A percentile compares a stretch with the other conserved stretches of the same genome.
Conservation (phyloP, 2,888 invertebrate species). For the Limnephilus lunatus region DNA sequence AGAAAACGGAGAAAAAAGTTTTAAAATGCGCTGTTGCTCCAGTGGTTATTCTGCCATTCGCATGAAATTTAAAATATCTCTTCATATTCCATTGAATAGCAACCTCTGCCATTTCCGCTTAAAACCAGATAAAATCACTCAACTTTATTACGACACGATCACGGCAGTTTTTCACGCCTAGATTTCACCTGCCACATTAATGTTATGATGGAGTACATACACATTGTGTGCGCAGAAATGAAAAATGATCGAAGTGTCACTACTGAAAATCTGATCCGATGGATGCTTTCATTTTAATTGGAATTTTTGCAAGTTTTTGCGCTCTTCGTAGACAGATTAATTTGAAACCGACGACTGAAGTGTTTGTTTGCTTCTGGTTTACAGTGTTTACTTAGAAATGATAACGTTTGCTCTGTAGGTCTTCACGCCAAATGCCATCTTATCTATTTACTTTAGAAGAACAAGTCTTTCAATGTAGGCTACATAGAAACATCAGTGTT, state of each 20-base stretch:
- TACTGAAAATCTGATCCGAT: background rate
- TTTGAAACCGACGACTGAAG: background rate
- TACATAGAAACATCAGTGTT: too few relatives aligned
- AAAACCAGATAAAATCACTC: background rate
- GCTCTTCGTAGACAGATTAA: background rate
- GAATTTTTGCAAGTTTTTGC: background rate
- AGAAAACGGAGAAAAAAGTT: too few relatives aligned
- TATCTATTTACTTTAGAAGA: too few relatives aligned
- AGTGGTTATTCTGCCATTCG: background rate
- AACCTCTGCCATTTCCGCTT: background rate
- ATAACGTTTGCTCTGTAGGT: too few relatives aligned
- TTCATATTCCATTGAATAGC: background rate
- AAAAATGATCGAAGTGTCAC: background rate
- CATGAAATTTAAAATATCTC: background rate
- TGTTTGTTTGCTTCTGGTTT: background rate
- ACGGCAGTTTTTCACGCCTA: background rate
- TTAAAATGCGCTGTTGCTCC: too few relatives aligned
- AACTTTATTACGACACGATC: background rate
- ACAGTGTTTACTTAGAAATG: background rate
- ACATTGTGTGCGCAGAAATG: background rate
- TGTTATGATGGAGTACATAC: background rate
- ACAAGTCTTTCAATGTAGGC: too few relatives aligned
- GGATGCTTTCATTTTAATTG: background rate
- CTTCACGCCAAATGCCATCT: too few relatives aligned
- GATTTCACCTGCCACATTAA: background rate